phyloP scores from a whole-genome alignment of 2,113 vertebrate species.

The Apus apus region DNA sequence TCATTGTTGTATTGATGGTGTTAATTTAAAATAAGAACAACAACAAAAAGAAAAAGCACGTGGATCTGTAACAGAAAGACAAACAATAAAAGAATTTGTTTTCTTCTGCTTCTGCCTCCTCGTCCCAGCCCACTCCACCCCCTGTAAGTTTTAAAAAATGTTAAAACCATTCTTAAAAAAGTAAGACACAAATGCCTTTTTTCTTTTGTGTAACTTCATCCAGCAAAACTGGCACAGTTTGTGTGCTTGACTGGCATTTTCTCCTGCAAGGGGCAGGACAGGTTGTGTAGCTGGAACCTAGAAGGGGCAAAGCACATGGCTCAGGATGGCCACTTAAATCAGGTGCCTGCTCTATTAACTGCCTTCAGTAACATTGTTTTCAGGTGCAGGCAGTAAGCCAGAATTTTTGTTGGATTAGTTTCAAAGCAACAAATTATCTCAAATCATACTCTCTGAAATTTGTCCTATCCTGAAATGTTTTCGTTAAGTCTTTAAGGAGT shows the following conservation, averaged over 20 bases:
- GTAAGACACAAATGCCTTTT: neutral
- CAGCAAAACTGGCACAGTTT: neutral
- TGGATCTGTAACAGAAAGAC: neutral
- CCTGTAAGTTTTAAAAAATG: neutral
- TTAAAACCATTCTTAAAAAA: neutral
- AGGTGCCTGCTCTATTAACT: neutral
- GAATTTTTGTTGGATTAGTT: neutral
- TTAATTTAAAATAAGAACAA: neutral
- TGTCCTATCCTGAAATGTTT: neutral
- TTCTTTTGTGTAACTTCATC: neutral
- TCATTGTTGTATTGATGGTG: neutral
- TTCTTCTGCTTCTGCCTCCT: neutral
- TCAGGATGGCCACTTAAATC: neutral
- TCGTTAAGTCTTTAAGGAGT: neutral
- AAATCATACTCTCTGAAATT: neutral
- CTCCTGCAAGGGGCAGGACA: neutral
- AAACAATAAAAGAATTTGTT: neutral
- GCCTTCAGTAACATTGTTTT: fast-evolving
- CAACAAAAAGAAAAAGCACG: neutral
- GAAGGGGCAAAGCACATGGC: neutral
- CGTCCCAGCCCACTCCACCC: neutral
- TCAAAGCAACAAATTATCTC: neutral
- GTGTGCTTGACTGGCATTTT: neutral
- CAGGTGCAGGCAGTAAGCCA: neutral
- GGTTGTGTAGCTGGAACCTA: neutral